Percentiles rank a stretch among this genome's conserved stretches.
Evolutionary conservation across 2,797 vertebrate genomes (phyloP).

Genomic region (Thaleichthys pacificus): DNA sequence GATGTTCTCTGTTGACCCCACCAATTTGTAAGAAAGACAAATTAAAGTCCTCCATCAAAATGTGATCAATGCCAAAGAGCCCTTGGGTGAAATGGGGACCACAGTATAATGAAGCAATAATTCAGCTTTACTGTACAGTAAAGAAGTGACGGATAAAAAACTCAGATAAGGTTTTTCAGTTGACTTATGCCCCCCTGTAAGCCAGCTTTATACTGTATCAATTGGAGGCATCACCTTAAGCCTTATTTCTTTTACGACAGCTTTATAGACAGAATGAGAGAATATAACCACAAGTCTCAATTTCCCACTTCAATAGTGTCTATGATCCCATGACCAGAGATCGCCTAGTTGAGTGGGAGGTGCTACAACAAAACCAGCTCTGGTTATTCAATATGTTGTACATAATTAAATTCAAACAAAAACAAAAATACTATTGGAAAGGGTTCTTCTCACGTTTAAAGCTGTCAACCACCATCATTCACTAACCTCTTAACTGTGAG

Average conservation of each 20-base stretch:
- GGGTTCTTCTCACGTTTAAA: background rate
- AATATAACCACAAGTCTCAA: constrained; percentile 13
- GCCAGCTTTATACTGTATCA: constrained; percentile 25
- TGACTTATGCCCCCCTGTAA: constrained; percentile 28
- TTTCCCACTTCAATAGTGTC: constrained; percentile 26
- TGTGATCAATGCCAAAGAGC: constrained; percentile 68
- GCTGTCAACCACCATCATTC: background rate
- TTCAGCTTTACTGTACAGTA: constrained; percentile 60
- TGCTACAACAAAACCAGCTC: background rate
- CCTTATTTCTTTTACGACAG: constrained; percentile 5
- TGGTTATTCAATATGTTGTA: background rate
- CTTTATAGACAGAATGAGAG: constrained; percentile 12
- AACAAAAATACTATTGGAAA: background rate
- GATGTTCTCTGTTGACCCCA: constrained; percentile 61
- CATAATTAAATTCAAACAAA: constrained; percentile 2
- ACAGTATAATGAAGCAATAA: constrained; percentile 66
- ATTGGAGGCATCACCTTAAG: constrained; percentile 20
- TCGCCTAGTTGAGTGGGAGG: constrained; percentile 1
- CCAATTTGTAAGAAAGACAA: constrained; percentile 71
- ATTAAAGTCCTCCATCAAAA: constrained; percentile 71
- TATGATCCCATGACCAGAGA: constrained; percentile 8
- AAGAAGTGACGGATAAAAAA: constrained; percentile 59
- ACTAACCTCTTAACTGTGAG: background rate
- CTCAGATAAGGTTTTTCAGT: constrained; percentile 36
- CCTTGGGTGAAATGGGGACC: constrained; percentile 58